phyloP scores from a whole-genome alignment of 2,113 vertebrate species.

The Tyrannus savana region DNA sequence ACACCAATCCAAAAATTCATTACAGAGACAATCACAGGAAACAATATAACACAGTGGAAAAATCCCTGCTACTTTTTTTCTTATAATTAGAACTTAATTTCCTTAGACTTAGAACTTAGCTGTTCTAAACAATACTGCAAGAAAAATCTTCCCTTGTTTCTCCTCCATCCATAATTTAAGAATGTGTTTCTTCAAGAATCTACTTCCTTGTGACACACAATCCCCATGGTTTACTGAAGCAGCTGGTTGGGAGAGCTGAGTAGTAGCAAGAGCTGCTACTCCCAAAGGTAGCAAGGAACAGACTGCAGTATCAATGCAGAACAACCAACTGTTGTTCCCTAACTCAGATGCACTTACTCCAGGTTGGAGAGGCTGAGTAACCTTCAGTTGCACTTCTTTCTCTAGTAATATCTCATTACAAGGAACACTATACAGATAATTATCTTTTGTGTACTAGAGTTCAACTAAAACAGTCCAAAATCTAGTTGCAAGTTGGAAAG shows the following conservation, averaged over 20 bases:
- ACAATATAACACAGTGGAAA: not conserved
- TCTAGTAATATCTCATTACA: not conserved
- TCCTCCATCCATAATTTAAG: not conserved
- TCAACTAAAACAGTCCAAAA: not conserved
- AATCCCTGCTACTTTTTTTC: not conserved
- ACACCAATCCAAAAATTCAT: not conserved
- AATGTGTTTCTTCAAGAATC: not conserved
- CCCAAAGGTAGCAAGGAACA: not conserved
- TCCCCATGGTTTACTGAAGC: not conserved
- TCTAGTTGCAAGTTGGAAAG: not conserved
- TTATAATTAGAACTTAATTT: not conserved
- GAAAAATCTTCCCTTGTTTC: not conserved
- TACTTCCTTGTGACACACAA: not conserved
- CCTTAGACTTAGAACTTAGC: not conserved
- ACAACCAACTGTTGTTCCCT: not conserved
- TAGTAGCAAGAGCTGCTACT: not conserved
- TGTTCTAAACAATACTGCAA: not conserved
- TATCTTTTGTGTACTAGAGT: not conserved
- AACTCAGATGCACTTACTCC: not conserved
- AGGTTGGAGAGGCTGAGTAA: not conserved
- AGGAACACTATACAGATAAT: not conserved
- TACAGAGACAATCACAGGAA: not conserved
- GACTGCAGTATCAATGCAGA: not conserved
- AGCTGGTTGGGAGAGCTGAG: not conserved
- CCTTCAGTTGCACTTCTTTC: not conserved